Evolutionary conservation across 2,113 vertebrate genomes (phyloP).

Genomic region (Microtus montanus): DNA sequence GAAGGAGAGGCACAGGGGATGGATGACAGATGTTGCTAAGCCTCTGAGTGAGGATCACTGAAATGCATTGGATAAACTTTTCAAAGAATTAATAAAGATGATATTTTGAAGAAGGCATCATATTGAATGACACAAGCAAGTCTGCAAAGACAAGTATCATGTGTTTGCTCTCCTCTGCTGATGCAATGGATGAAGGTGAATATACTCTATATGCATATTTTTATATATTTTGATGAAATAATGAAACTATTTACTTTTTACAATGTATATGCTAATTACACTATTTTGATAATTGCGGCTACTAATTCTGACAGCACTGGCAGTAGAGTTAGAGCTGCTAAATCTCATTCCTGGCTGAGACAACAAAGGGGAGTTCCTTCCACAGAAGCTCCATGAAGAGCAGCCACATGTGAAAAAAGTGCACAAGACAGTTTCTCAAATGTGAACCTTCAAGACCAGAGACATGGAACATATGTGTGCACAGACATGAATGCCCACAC

Average conservation of each 20-base stretch:
- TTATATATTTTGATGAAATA: background rate
- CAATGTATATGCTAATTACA: background rate
- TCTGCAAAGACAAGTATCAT: background rate
- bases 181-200: background rate
- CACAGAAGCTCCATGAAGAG: background rate
- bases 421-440: background rate
- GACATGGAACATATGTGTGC: background rate
- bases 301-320: accelerated
- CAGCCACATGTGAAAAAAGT: background rate
- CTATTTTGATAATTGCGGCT: background rate
- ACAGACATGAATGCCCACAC: background rate
- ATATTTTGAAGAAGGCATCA: background rate
- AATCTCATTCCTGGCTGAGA: too few species aligned
- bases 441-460: background rate
- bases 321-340: accelerated
- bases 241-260: background rate
- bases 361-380: background rate
- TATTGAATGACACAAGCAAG: background rate
- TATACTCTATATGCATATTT: background rate
- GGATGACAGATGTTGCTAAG: background rate
- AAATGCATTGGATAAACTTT: background rate
- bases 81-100: background rate
- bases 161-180: too few species aligned
- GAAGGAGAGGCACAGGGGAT: background rate
- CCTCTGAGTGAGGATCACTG: background rate